Evolutionary conservation across 2,113 vertebrate species (phyloP), one percentile per base, ranked within the genome.

Genomic region (Butorides virescens): DNA sequence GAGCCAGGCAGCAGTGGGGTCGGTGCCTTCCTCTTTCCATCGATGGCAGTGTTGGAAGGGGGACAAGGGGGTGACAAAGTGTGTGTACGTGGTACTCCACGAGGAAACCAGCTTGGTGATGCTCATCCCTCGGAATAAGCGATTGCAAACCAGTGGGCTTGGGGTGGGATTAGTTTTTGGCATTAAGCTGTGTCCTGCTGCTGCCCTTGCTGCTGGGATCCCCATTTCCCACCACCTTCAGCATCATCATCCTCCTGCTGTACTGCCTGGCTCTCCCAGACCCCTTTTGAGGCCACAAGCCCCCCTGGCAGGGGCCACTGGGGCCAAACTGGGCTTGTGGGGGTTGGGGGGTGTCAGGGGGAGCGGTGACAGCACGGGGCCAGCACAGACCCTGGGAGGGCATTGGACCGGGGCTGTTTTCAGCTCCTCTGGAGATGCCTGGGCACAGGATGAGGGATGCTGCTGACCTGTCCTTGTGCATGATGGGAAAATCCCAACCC

Each of bases 141-240:
- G 4, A 47, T 2, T 58, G 27, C 65, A 39, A 59, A n/a, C 13
- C 68, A 10, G 10, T 0, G 0, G 27, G 18, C 26, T 7, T 7
- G 44, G 21, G 59, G 25, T 34, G 55, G 25, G 36, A 32, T 58
- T 46, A 0, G 14, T 20, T 61, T 72, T n/a, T 37, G 77, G 32
- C 52, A 49, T 77, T 46, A 12, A 66, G 25, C 71, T 5, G 0
- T 9, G 15, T 29, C 62, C 46, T 66, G 52, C 76, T 76, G 61
- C 79, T 11, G 15, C 15, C 50, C 25, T 74, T 75, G 26, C 39
- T n/a, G 2, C 44, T 13, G 34, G 44, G 21, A 5, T 36, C 6
- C 13, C 46, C 5, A 4, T 26, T 50, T 63, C 36, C 22, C 46
- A 32, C 7, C 3, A 3, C 13, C 36, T 39, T 52, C 75, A 52